phyloP scores from a whole-genome alignment of 1,140 invertebrate genomes.

The Mercenaria mercenaria region DNA sequence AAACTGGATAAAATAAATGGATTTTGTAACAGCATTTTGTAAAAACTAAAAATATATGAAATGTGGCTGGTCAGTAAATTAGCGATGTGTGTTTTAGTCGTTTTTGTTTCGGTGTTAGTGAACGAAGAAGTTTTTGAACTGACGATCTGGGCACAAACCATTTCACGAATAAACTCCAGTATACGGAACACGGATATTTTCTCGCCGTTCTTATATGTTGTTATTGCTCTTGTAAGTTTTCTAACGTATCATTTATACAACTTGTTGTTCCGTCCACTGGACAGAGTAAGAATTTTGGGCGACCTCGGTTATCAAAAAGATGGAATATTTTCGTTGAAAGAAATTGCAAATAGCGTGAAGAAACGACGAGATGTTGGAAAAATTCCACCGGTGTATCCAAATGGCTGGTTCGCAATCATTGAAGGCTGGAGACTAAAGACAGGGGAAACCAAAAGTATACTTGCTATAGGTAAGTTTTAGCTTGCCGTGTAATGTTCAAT shows the following conservation, averaged over 20 bases:
- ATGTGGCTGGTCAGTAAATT: no score
- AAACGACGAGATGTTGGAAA: constrained; percentile 86
- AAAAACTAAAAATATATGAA: no score
- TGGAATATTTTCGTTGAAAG: constrained; percentile 79
- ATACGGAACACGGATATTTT: neutral
- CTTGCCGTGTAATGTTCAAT: no score
- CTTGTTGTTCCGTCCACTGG: constrained; percentile 77
- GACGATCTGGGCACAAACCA: no score
- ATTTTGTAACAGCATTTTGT: no score
- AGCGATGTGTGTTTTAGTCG: neutral
- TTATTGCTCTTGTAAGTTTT: neutral
- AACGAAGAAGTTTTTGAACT: neutral
- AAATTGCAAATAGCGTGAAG: constrained; percentile 85
- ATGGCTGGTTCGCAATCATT: constrained; percentile 94
- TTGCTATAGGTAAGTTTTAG: constrained; percentile 90
- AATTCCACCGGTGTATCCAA: constrained; percentile 92
- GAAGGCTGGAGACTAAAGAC: constrained; percentile 90
- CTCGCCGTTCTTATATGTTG: neutral
- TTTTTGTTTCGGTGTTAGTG: neutral
- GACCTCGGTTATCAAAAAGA: constrained; percentile 86
- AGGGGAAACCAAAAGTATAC: constrained; percentile 89
- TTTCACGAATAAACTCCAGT: no score
- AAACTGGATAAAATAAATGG: no score
- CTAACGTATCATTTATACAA: constrained; percentile 64
- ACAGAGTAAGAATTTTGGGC: constrained; percentile 82